phyloP scores from a whole-genome alignment of 2,888 invertebrate genomes.

The Xestobium rufovillosum region DNA sequence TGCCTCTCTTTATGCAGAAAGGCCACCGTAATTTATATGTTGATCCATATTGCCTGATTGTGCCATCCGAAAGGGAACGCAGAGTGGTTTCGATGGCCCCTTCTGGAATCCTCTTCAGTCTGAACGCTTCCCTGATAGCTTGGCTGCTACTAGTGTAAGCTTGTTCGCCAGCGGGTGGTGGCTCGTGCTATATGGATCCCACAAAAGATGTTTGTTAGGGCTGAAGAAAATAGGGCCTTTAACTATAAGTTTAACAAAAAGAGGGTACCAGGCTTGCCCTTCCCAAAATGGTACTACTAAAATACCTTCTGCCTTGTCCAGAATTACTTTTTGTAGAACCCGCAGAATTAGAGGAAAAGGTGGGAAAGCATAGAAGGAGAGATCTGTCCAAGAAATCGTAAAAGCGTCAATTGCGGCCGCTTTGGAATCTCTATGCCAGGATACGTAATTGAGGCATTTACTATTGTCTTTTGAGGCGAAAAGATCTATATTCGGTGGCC shows the following conservation, averaged over 20 bases:
- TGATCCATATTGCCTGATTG: constrained; percentile 22
- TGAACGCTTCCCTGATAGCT: constrained; percentile 23
- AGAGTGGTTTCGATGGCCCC: constrained; percentile 19
- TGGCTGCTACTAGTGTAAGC: constrained; percentile 23
- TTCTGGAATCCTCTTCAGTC: constrained; percentile 15
- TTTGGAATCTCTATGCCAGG: neutral
- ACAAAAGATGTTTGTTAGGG: neutral
- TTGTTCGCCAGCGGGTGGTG: constrained; percentile 1
- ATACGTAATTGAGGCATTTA: neutral
- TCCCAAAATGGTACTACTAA: constrained; percentile 2
- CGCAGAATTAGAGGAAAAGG: constrained; percentile 1
- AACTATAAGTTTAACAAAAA: constrained; percentile 2
- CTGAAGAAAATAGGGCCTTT: neutral
- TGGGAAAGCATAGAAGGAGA: constrained; percentile 2
- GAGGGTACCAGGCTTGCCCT: neutral
- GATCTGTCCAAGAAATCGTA: neutral
- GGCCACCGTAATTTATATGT: constrained; percentile 22
- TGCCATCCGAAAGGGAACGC: constrained; percentile 21
- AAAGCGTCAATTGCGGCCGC: neutral
- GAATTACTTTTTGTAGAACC: constrained; percentile 1
- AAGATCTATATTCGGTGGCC: neutral
- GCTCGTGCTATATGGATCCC: neutral
- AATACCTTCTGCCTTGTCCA: neutral
- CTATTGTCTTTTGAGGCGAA: neutral
- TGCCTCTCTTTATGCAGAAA: constrained; percentile 19